Evolutionary conservation across 2,113 vertebrate genomes (phyloP).

Genomic region (Uropsilus gracilis): DNA sequence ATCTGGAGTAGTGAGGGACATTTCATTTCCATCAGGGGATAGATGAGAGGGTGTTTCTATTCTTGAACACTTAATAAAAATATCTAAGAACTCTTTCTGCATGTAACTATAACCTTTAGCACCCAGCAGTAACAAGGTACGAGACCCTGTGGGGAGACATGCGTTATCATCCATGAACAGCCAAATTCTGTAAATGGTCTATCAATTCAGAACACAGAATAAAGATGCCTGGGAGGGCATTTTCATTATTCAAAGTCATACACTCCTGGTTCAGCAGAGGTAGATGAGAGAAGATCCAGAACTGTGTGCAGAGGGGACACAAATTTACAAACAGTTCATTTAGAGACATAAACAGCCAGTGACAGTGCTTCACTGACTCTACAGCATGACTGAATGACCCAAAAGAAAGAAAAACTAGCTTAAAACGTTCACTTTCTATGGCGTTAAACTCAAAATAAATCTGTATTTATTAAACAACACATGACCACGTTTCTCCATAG

Average conservation of each 20-base stretch:
- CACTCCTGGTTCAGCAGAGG: conserved; percentile 18
- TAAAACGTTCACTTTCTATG: neutral
- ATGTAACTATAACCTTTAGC: neutral
- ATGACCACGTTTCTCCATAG: no score
- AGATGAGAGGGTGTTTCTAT: neutral
- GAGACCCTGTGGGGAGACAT: neutral
- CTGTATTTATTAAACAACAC: neutral
- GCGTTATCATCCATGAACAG: neutral
- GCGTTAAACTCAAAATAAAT: neutral
- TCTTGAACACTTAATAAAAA: neutral
- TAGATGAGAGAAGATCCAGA: neutral
- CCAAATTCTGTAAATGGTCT: neutral
- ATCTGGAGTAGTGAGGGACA: neutral
- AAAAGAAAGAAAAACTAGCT: neutral
- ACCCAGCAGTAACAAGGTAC: neutral
- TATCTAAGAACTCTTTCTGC: neutral
- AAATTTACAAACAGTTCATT: neutral
- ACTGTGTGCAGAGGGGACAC: neutral
- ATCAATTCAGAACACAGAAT: neutral
- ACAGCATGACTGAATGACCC: neutral
- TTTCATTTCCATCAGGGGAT: neutral
- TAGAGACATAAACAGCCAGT: neutral
- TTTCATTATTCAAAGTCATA: neutral
- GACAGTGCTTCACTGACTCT: neutral
- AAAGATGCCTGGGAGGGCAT: neutral